A percentile compares a stretch with the other conserved stretches of the same genome.
These are phyloP conservation scores for Pseudotriccus pelzelni DNA, from an alignment of 2,797 vertebrate genomes.

Conservation along the genomic window DNA sequence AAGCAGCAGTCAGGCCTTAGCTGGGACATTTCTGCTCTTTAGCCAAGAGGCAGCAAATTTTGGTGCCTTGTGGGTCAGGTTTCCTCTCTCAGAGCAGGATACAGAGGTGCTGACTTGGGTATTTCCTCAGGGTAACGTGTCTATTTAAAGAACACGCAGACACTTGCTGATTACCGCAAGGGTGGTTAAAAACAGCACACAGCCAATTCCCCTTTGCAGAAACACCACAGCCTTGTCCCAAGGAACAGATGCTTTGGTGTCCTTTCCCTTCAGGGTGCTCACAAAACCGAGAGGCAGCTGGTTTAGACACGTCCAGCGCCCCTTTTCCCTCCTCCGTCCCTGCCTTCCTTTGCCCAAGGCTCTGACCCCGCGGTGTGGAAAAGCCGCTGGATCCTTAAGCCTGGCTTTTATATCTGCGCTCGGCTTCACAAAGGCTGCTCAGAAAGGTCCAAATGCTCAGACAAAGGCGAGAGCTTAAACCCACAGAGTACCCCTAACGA, in stretches of 20 bases:
- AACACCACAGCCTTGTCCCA: not conserved
- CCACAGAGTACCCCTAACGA: not conserved
- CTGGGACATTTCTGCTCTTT: conserved; percentile 8
- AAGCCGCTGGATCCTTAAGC: not conserved
- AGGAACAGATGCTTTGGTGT: not conserved
- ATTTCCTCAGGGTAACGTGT: conserved; percentile 36
- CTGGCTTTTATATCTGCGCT: not conserved
- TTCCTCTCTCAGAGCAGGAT: conserved; percentile 61
- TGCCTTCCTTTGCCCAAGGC: not conserved
- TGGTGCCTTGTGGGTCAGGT: conserved; percentile 33
- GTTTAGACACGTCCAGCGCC: not conserved
- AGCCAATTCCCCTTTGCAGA: conserved; percentile 11
- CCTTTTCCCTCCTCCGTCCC: not conserved
- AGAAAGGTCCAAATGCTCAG: not conserved
- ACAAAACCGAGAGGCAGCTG: not conserved
- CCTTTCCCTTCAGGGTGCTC: not conserved
- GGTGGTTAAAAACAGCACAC: conserved; percentile 4
- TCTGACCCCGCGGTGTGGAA: not conserved
- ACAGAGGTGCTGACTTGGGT: conserved; percentile 62
- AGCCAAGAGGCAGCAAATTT: not conserved
- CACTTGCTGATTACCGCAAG: conserved; percentile 26
- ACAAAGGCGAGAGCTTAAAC: not conserved
- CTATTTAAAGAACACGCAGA: conserved; percentile 50
- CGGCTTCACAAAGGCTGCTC: not conserved
- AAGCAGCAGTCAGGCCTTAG: not conserved